Percentiles rank a stretch among this genome's conserved stretches.
phyloP scores from a whole-genome alignment of 2,797 vertebrate species.

The Urocyon cinereoargenteus region DNA sequence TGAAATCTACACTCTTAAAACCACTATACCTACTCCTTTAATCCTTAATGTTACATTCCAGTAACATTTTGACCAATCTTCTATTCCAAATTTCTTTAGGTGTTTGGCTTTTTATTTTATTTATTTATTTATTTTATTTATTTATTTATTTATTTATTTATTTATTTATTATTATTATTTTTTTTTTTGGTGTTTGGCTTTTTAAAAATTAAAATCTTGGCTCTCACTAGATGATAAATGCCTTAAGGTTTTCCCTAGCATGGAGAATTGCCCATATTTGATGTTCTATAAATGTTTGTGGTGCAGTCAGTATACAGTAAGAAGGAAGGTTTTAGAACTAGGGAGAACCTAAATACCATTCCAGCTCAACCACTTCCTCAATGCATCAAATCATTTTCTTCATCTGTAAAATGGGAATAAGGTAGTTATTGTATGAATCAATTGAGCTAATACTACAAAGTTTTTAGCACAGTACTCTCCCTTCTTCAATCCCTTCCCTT shows the following conservation, averaged over 20 bases:
- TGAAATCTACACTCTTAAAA: background rate
- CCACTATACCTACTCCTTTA: fast-evolving
- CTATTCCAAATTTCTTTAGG: background rate
- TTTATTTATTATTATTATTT: no score
- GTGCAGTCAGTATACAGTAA: background rate
- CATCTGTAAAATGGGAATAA: background rate
- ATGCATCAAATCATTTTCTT: background rate
- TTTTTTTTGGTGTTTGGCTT: background rate
- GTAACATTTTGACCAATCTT: background rate
- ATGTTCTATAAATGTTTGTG: background rate
- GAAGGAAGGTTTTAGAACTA: background rate
- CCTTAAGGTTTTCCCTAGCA: background rate
- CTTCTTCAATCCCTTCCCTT: background rate
- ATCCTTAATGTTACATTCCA: background rate
- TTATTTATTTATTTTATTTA: no score
- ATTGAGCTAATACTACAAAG: background rate
- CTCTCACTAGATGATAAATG: background rate
- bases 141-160: no score
- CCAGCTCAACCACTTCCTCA: background rate
- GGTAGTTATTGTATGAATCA: background rate
- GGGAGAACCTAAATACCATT: background rate
- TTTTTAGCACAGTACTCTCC: background rate
- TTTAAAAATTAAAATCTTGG: background rate
- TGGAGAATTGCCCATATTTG: background rate
- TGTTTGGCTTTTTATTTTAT: background rate